A percentile compares a stretch with the other conserved stretches of the same genome.
Conservation (phyloP, 2,113 vertebrate species). For the Lethenteron camtschaticum region DNA sequence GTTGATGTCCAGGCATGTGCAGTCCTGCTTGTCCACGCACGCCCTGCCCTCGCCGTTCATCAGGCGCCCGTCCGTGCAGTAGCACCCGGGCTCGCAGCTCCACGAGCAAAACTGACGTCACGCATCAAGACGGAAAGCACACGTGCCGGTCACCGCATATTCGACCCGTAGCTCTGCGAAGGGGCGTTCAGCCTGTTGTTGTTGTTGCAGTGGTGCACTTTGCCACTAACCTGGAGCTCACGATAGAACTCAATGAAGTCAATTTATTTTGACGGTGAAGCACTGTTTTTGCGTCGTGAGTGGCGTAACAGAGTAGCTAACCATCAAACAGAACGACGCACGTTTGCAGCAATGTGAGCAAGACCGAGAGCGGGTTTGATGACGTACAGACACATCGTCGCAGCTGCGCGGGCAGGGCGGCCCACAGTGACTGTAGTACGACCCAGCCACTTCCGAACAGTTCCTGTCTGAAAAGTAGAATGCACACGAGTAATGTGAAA, state of each 20-base stretch:
- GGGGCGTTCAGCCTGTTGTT: too few species aligned
- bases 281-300: too few species aligned
- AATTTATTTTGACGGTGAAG: too few species aligned
- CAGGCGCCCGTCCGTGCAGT: constrained; percentile 37
- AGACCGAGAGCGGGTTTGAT: too few species aligned
- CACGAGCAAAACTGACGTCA: constrained; percentile 34
- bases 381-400: constrained; percentile 43
- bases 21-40: constrained; percentile 26
- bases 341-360: too few species aligned
- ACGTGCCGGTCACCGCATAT: too few species aligned
- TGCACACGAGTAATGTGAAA: background rate
- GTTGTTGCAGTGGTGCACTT: too few species aligned
- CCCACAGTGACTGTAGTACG: constrained; percentile 39
- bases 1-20: constrained; percentile 37
- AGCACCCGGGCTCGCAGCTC: constrained; percentile 50
- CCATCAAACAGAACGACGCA: too few species aligned
- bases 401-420: constrained; percentile 53
- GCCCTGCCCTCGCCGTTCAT: constrained; percentile 25
- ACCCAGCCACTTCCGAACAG: constrained; percentile 29
- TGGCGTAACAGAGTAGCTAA: too few species aligned
- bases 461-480: constrained; percentile 20
- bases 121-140: background rate
- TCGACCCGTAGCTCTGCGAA: too few species aligned
- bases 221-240: too few species aligned
- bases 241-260: too few species aligned